Base-by-base conservation (phyloP, 1,140 invertebrate species). In the Arion vulgaris region DNA sequence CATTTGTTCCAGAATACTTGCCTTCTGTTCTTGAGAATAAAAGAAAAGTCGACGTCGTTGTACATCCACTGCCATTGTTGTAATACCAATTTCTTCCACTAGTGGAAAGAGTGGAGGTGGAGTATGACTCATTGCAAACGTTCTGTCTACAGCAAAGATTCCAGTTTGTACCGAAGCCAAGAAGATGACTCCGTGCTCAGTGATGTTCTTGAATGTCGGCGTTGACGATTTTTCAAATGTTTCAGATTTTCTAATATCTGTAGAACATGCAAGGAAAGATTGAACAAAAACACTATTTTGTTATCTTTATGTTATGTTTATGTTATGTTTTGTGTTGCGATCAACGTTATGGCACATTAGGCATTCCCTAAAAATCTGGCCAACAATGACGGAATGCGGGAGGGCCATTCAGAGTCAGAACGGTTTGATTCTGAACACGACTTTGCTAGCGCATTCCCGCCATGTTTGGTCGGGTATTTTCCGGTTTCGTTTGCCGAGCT, bases 11-110 rank as follows among this genome's bases (percentile, higher is more conserved):
- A 45, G 41, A 45, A 45, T 45, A 68, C n/a, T 39, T n/a, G 49
- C 76, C 76, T 78, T 62, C 13, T 23, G 39, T 26, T 23, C 17
- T 4, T 34, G 7, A 7, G 51, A 62, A 39, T 57, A 78, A 41
- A 28, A 78, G 66, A 78, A 78, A 32, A 78, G 53, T 1, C 45
- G 51, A 17, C n/a, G 38, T 39, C 76, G 34, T 34, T 26, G 51
- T 1, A 66, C 36, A 39, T 78, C 76, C 1, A 66, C 53, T 9
- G 76, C 53, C 57, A 78, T 62, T 17, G 15, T 39, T 0, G 34
- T 36, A 19, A 78, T 39, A 15, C 76, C 76, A 39, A 23, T 17
- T 45, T 78, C 76, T 38, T 38, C 0, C 2, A 78, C 45, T 17
- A 57, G 17, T 23, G 19, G 36, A 17, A 62, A 36, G 28, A 53